Evolutionary conservation across 2,888 invertebrate species (phyloP).

Genomic region (Eubasilissa splendida): DNA sequence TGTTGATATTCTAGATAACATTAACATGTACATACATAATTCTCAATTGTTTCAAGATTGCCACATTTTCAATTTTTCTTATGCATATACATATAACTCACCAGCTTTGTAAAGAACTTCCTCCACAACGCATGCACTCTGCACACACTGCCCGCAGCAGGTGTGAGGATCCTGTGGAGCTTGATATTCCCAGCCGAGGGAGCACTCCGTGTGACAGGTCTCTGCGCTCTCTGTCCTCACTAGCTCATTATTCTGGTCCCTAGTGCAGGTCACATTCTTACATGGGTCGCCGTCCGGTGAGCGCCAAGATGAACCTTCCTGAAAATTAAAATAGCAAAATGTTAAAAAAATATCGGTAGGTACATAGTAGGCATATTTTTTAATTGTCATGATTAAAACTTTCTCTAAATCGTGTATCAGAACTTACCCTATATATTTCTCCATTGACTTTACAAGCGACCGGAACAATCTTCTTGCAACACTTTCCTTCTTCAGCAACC

Average conservation of each 20-base stretch:
- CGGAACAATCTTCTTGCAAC: slow-evolving; percentile 72
- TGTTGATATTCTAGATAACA: too few relatives aligned
- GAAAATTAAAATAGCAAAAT: slow-evolving; percentile 32
- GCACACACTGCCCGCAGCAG: slow-evolving; percentile 80
- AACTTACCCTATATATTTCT: slow-evolving; percentile 67
- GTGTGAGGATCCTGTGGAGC: slow-evolving; percentile 62
- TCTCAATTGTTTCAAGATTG: too few relatives aligned
- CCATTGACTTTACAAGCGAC: slow-evolving; percentile 73
- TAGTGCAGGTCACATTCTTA: slow-evolving; percentile 69
- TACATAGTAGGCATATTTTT: neutral
- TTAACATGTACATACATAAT: too few relatives aligned
- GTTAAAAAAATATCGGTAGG: slow-evolving; percentile 45
- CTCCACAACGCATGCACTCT: slow-evolving; percentile 73
- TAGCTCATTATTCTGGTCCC: slow-evolving; percentile 66
- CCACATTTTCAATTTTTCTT: too few relatives aligned
- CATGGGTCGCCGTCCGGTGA: slow-evolving; percentile 70
- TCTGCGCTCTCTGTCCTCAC: slow-evolving; percentile 65
- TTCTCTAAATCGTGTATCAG: neutral
- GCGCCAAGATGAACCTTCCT: slow-evolving; percentile 72
- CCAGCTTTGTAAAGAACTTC: slow-evolving; percentile 70
- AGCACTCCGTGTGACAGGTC: slow-evolving; percentile 69
- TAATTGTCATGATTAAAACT: too few relatives aligned
- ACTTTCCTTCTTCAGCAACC: slow-evolving; percentile 68
- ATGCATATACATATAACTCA: slow-evolving; percentile 51
- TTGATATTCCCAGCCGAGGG: slow-evolving; percentile 74